Evolutionary conservation across 2,888 invertebrate genomes (phyloP).

Genomic region (Augochlorella aurata): DNA sequence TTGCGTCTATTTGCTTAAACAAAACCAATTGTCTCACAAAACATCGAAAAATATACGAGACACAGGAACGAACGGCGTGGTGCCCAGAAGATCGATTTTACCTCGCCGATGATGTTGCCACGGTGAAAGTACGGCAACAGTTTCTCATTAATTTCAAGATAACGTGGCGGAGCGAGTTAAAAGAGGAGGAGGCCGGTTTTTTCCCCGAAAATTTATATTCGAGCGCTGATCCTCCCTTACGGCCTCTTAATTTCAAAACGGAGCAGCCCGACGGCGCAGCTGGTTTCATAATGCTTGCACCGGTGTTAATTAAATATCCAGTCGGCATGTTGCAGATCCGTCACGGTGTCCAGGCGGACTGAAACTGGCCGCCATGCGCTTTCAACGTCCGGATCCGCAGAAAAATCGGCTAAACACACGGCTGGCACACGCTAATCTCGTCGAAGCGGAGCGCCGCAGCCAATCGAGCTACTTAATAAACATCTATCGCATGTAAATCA

Average conservation of each 20-base stretch:
- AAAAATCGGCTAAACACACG: neutral
- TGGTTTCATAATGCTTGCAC: conserved; percentile 66
- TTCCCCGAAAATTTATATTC: conserved; percentile 13
- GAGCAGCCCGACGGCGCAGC: conserved; percentile 34
- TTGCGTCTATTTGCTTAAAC: too few species aligned
- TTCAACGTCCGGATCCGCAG: conserved; percentile 18
- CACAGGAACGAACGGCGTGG: neutral
- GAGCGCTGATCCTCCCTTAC: conserved; percentile 29
- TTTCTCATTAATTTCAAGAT: conserved; percentile 37
- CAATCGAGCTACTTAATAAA: conserved; percentile 39
- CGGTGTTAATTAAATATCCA: conserved; percentile 74
- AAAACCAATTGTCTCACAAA: too few species aligned
- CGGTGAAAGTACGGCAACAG: conserved; percentile 36
- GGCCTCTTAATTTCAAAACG: conserved; percentile 46
- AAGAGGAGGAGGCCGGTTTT: conserved; percentile 11
- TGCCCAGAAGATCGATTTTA: conserved; percentile 17
- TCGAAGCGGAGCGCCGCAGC: neutral
- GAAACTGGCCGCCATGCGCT: conserved; percentile 46
- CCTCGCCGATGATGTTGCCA: conserved; percentile 17
- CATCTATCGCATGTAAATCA: conserved; percentile 38
- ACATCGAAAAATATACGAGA: neutral
- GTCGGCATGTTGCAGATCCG: conserved; percentile 69
- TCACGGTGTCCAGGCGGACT: conserved; percentile 51
- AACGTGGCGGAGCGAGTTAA: conserved; percentile 24
- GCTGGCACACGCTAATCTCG: conserved; percentile 20